Percentiles rank a stretch among this genome's conserved stretches.
Evolutionary conservation across 2,888 invertebrate species (phyloP).

Genomic region (Glyphotaelius pellucidus): DNA sequence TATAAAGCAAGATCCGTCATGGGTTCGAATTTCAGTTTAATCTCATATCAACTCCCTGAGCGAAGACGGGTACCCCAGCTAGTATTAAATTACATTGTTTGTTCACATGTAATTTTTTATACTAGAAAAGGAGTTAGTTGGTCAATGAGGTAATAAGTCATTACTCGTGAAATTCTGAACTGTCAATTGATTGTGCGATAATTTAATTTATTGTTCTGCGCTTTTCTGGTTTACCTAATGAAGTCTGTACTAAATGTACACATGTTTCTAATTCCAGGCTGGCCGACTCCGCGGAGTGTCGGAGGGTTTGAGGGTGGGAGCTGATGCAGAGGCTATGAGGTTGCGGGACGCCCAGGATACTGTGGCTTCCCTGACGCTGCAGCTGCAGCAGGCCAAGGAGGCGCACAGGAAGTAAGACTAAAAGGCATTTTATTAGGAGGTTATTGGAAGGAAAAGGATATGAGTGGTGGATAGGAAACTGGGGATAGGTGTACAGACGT

Average conservation of each 20-base stretch:
- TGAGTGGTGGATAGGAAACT: too few species aligned
- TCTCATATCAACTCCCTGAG: too few species aligned
- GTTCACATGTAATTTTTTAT: too few species aligned
- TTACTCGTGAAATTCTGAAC: too few species aligned
- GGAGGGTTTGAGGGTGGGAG: constrained; percentile 79
- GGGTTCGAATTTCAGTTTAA: too few species aligned
- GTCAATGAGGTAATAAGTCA: too few species aligned
- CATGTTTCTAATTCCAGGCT: constrained; percentile 69
- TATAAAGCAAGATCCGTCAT: too few species aligned
- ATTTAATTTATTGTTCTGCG: neutral
- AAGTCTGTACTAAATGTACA: neutral
- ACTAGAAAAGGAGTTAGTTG: too few species aligned
- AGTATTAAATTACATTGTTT: too few species aligned
- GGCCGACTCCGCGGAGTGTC: constrained; percentile 76
- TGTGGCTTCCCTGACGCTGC: constrained; percentile 74
- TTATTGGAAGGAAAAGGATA: too few species aligned
- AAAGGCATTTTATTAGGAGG: neutral
- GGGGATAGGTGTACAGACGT: too few species aligned
- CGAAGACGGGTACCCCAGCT: too few species aligned
- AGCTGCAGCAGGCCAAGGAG: constrained; percentile 75
- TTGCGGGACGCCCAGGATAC: constrained; percentile 78
- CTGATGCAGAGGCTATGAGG: constrained; percentile 77
- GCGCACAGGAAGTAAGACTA: constrained; percentile 70
- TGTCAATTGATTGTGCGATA: neutral
- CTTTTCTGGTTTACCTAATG: neutral